Conservation (phyloP, 2,888 invertebrate genomes). For the Eubasilissa splendida region DNA sequence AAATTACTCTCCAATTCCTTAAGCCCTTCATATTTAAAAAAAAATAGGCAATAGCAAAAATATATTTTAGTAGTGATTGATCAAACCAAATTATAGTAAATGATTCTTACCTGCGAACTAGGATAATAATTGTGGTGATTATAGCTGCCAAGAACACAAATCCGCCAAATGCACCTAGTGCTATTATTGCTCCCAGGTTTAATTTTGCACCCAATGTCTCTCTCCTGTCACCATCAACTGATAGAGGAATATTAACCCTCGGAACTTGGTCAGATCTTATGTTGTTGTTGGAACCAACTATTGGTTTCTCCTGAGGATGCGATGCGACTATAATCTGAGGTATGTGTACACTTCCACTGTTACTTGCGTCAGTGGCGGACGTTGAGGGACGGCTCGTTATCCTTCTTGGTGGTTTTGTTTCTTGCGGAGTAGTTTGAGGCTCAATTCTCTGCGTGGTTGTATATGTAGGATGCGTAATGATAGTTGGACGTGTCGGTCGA, state of each 20-base stretch:
- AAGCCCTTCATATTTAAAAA: slow-evolving; percentile 31
- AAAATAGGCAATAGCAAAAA: neutral
- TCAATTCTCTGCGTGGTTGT: slow-evolving; percentile 62
- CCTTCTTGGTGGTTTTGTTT: slow-evolving; percentile 63
- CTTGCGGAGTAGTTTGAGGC: slow-evolving; percentile 62
- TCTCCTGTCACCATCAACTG: slow-evolving; percentile 75
- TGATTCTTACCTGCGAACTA: slow-evolving; percentile 84
- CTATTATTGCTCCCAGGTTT: slow-evolving; percentile 90
- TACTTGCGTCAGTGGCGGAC: slow-evolving; percentile 64
- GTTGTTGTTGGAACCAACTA: slow-evolving; percentile 72
- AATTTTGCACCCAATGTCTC: slow-evolving; percentile 79
- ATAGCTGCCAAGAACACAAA: slow-evolving; percentile 92
- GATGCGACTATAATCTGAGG: slow-evolving; percentile 76
- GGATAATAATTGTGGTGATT: slow-evolving; percentile 89
- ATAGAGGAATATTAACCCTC: slow-evolving; percentile 78
- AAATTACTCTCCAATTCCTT: slow-evolving; percentile 4
- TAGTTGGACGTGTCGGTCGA: slow-evolving; percentile 63
- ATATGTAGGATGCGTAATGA: slow-evolving; percentile 61
- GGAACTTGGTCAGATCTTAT: slow-evolving; percentile 78
- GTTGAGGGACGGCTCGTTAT: slow-evolving; percentile 63
- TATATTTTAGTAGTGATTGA: neutral
- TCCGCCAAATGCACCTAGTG: slow-evolving; percentile 91
- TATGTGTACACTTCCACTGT: slow-evolving; percentile 68
- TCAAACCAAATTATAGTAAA: neutral
- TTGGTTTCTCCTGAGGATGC: slow-evolving; percentile 88